Conservation (phyloP, 2,113 vertebrate species). For the Puma concolor region DNA sequence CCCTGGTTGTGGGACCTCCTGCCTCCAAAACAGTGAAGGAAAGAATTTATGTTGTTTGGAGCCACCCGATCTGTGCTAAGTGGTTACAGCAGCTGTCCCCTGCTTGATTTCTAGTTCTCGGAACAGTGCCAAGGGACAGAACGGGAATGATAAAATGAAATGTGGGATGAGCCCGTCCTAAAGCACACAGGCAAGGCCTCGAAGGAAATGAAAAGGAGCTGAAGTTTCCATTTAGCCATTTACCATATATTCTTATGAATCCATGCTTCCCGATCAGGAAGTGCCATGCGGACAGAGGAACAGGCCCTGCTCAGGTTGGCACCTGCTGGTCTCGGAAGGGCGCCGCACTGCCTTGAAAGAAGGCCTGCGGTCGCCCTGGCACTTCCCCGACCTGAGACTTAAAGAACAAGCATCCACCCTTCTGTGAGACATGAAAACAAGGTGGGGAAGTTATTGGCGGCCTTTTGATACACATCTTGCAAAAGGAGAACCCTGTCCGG, state of each 20-base stretch:
- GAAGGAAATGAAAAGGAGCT: neutral
- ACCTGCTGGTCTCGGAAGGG: neutral
- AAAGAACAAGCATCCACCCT: neutral
- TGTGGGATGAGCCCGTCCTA: neutral
- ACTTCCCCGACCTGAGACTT: neutral
- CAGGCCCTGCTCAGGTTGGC: neutral
- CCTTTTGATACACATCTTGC: neutral
- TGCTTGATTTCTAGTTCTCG: neutral
- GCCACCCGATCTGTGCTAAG: neutral
- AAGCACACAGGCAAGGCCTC: neutral
- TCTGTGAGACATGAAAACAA: neutral
- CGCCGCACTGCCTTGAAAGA: neutral
- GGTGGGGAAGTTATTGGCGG: neutral
- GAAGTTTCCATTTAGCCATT: neutral
- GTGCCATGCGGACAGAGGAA: neutral
- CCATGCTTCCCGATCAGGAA: neutral
- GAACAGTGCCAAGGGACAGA: neutral
- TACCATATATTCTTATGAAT: neutral
- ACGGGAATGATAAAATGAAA: neutral
- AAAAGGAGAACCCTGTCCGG: neutral
- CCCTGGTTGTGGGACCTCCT: neutral
- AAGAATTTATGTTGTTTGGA: neutral
- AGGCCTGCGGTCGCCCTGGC: neutral
- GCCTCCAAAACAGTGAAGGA: neutral
- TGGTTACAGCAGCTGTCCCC: neutral